Conservation (phyloP, 2,888 invertebrate species). For the Macrophya alboannulata region DNA sequence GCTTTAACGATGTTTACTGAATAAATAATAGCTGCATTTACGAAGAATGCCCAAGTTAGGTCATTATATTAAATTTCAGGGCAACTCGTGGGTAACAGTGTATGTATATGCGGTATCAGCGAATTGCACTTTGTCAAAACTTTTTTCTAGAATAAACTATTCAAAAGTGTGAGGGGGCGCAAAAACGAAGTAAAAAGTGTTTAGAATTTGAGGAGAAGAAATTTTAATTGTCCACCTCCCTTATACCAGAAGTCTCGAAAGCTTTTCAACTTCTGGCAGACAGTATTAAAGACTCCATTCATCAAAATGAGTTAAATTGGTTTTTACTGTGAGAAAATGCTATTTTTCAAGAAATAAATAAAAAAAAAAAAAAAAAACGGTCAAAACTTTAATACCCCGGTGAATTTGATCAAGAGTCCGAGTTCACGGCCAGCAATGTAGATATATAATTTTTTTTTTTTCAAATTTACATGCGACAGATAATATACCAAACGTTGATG, state of each 20-base stretch:
- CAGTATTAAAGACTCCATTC: slow-evolving; percentile 46
- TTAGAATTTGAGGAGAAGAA: neutral
- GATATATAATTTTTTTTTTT: slow-evolving; percentile 13
- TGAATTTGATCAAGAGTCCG: slow-evolving; percentile 17
- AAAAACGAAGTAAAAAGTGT: neutral
- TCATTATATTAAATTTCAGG: neutral
- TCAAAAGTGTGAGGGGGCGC: neutral
- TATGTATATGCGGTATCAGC: neutral
- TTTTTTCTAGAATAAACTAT: neutral
- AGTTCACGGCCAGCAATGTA: slow-evolving; percentile 8
- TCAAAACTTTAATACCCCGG: neutral
- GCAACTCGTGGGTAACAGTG: neutral
- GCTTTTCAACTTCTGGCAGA: slow-evolving; percentile 33
- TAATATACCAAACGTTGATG: neutral
- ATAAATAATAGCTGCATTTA: slow-evolving; percentile 11
- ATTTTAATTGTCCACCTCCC: neutral
- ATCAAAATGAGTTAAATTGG: slow-evolving; percentile 24
- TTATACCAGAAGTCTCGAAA: slow-evolving; percentile 37
- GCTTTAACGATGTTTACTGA: slow-evolving; percentile 7
- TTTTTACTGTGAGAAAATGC: slow-evolving; percentile 16
- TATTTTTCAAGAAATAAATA: neutral
- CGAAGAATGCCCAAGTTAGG: neutral
- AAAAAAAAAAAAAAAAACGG: neutral
- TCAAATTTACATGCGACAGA: neutral
- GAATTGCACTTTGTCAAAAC: neutral